Conservation (phyloP, 1,140 invertebrate species). For the Littorina saxatilis region DNA sequence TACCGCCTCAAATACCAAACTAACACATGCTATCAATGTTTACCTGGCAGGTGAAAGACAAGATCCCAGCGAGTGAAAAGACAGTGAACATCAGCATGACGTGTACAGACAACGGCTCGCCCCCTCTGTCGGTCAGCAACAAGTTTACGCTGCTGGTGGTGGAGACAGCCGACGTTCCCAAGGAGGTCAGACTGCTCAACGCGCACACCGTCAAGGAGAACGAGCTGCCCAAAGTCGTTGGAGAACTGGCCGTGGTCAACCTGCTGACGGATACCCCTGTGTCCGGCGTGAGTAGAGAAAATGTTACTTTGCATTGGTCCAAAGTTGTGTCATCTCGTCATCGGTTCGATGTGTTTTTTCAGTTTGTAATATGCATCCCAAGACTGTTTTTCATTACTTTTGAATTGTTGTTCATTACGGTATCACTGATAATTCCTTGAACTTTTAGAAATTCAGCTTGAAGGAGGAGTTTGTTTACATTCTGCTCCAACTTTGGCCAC, state of each 20-base stretch:
- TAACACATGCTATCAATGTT: no score
- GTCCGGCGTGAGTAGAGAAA: constrained; percentile 47
- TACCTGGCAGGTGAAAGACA: constrained; percentile 37
- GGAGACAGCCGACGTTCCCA: constrained; percentile 56
- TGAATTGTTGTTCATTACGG: no score
- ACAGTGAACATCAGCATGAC: constrained; percentile 43
- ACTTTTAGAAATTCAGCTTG: no score
- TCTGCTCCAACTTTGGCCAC: no score
- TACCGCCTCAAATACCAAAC: no score
- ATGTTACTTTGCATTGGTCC: no score
- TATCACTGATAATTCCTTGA: no score
- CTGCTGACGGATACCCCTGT: constrained; percentile 46
- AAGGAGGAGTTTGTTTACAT: no score
- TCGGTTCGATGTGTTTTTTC: no score
- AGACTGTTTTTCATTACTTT: no score
- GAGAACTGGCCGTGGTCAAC: constrained; percentile 55
- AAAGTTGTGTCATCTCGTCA: no score
- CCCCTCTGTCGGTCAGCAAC: constrained; percentile 38
- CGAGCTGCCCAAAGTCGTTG: constrained; percentile 44
- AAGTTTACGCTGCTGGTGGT: constrained; percentile 49
- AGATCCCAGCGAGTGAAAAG: constrained; percentile 43
- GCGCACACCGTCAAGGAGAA: constrained; percentile 53
- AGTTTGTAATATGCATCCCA: no score
- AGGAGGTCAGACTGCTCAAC: constrained; percentile 45
- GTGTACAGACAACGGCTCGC: constrained; percentile 55